These are phyloP conservation scores for Fulica atra DNA, from an alignment of 2,113 vertebrate species.

Conservation along the genomic window DNA sequence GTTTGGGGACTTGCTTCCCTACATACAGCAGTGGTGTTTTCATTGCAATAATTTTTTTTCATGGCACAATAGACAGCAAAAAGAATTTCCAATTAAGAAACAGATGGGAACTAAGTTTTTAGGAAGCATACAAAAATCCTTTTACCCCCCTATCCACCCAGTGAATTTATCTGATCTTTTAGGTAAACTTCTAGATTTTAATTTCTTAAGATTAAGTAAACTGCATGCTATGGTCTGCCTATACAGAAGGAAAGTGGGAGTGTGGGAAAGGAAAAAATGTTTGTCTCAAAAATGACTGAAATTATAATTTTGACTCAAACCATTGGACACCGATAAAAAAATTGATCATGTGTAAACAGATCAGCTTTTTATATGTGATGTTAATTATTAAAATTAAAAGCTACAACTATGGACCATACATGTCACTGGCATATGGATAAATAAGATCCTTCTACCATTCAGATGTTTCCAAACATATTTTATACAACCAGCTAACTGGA, in stretches of 20 bases:
- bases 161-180: background rate
- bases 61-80: background rate
- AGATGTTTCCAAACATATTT: background rate
- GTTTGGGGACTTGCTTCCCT: background rate
- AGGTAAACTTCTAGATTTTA: background rate
- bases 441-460: background rate
- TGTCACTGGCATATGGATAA: background rate
- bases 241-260: background rate
- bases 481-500: background rate
- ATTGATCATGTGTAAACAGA: background rate
- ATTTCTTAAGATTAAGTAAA: background rate
- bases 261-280: no score
- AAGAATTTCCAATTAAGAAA: background rate
- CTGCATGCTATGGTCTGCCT: background rate
- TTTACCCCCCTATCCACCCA: background rate
- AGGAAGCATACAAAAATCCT: background rate
- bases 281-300: background rate
- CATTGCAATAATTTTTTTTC: background rate
- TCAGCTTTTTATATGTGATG: background rate
- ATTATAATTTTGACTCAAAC: background rate
- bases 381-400: background rate
- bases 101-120: background rate
- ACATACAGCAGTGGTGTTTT: background rate
- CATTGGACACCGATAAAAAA: background rate
- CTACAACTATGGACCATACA: background rate